Evolutionary conservation across 2,888 invertebrate species (phyloP), one percentile per base, ranked within the genome.

Genomic region (Phengaris arion): DNA sequence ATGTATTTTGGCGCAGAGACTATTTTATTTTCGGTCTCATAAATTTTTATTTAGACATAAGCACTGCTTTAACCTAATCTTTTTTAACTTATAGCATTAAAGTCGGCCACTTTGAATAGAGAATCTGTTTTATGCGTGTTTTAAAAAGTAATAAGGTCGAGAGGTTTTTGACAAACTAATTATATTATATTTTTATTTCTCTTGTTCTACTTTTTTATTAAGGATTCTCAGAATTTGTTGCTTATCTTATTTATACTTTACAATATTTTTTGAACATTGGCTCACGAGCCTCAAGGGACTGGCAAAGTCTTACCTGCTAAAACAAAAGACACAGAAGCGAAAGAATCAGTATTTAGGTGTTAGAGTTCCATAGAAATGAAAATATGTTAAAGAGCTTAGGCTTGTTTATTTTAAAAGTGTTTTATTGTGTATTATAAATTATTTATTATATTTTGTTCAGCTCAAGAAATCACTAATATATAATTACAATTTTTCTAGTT

Each of bases 1-100:
- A 72, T 72, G 72, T 72, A 70, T 72, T 72, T 72, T 72, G 72
- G 72, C 72, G 72, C 72, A 8, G 54, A 35, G 10, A 48, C 70
- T 15, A 51, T 48, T 51, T 69, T 46, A 15, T 70, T 54, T 54
- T 12, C 6, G 13, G 12, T 22, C 7, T 12, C 15, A 54, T 72
- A 70, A 51, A 70, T 72, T 54, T 54, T 72, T 72, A 52, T 52
- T 54, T 35, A 48, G 48, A 48, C 69, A 10, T n/a, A 48, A 45
- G 48, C 45, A 48, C n/a, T 69, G 69, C 69, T 48, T 69, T 69
- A 69, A n/a, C 69, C 69, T 69, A 69, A 69, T 69, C 69, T 69
- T 69, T 48, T 64, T 64, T 64, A 64, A 64, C 6, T 64, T 64
- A 64, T 64, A 45, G 64, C 64, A 45, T 64, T 64, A 64, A 64